Percentiles rank a stretch among this genome's conserved stretches.
These are phyloP conservation scores for Hydropotes inermis DNA, from an alignment of 2,113 vertebrate genomes.

Conservation along the genomic window DNA sequence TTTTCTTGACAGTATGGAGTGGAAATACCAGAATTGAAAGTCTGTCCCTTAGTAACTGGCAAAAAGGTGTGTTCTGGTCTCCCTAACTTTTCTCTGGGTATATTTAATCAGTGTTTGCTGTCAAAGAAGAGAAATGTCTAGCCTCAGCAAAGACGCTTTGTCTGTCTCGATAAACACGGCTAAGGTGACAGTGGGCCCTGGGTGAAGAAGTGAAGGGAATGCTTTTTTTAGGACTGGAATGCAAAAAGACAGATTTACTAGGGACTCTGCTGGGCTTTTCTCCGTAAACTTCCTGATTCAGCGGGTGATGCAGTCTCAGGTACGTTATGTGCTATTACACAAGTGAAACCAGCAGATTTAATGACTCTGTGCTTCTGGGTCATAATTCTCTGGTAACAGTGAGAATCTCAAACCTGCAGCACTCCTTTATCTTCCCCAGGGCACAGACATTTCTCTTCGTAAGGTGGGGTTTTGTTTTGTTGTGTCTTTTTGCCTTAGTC, in stretches of 20 bases:
- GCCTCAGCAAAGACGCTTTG: neutral
- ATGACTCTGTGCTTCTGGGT: slow-evolving; percentile 25
- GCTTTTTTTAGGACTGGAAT: slow-evolving; percentile 52
- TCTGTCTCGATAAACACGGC: slow-evolving; percentile 58
- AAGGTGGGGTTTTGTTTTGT: neutral
- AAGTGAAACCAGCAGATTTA: slow-evolving; percentile 27
- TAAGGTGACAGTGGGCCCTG: neutral
- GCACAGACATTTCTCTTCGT: neutral
- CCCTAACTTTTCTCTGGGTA: slow-evolving; percentile 9
- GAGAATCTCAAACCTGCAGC: neutral
- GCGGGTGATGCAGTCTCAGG: neutral
- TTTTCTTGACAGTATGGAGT: slow-evolving; percentile 32
- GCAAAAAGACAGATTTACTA: slow-evolving; percentile 61
- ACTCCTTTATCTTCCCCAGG: neutral
- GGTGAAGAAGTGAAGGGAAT: neutral
- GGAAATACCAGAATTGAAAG: neutral
- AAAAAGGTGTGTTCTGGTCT: slow-evolving; percentile 15
- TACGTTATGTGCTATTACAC: slow-evolving; percentile 8
- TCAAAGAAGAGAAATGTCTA: slow-evolving; percentile 59
- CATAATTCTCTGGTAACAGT: slow-evolving; percentile 51
- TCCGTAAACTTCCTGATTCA: slow-evolving; percentile 53
- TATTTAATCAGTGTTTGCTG: slow-evolving; percentile 60
- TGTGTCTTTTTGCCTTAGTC: neutral
- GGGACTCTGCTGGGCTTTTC: neutral
- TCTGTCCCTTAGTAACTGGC: neutral